These are phyloP conservation scores for Fragariocoptes setiger DNA, from an alignment of 1,140 invertebrate genomes.

Conservation along the genomic window DNA sequence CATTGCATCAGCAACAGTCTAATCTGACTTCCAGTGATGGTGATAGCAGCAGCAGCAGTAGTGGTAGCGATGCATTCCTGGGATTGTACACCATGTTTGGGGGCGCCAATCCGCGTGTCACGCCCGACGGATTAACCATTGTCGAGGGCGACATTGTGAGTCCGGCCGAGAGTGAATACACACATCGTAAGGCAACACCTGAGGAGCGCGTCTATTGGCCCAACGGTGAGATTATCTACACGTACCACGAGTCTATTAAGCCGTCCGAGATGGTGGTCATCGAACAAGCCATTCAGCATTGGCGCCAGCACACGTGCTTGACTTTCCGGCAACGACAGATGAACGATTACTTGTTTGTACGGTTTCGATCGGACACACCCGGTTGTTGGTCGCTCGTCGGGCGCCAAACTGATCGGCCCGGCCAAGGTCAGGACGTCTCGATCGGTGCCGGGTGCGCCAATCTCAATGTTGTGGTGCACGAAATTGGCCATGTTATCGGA, in stretches of 20 bases:
- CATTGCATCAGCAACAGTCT: no score
- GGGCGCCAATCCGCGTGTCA: constrained; percentile 4
- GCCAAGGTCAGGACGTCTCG: constrained; percentile 10
- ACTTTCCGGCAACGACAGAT: constrained; percentile 8
- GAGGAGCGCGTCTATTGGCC: constrained; percentile 9
- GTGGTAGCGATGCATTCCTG: neutral
- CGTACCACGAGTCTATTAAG: constrained; percentile 9
- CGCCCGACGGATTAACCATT: constrained; percentile 8
- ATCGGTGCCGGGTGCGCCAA: constrained; percentile 9
- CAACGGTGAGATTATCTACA: constrained; percentile 7
- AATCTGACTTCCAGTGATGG: no score
- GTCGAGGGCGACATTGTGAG: constrained; percentile 9
- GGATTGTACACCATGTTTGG: constrained; percentile 9
- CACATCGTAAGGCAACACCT: constrained; percentile 7
- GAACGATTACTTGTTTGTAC: constrained; percentile 6
- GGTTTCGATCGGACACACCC: constrained; percentile 9
- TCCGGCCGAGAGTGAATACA: constrained; percentile 3
- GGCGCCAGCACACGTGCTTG: constrained; percentile 12
- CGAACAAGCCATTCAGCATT: constrained; percentile 10
- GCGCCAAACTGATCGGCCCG: neutral
- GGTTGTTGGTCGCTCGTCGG: constrained; percentile 11
- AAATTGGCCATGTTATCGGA: constrained; percentile 18
- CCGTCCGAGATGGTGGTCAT: constrained; percentile 6
- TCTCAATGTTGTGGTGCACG: constrained; percentile 12
- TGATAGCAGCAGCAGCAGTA: no score